Conservation (phyloP, 2,113 vertebrate genomes). For the Corythornis vintsioides region DNA sequence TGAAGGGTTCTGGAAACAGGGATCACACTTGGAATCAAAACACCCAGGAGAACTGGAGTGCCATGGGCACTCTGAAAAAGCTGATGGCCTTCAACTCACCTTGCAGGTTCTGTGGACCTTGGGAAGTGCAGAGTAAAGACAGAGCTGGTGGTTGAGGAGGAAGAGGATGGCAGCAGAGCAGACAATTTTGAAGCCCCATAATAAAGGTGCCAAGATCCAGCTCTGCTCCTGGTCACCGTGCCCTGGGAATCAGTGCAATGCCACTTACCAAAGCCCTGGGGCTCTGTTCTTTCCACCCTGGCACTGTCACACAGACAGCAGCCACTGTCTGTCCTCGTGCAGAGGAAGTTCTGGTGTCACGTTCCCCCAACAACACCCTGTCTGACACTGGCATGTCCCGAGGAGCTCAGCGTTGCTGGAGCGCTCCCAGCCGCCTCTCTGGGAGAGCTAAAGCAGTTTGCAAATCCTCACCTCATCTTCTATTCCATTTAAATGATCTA, state of each 20-base stretch:
- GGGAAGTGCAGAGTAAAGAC: neutral
- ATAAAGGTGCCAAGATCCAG: neutral
- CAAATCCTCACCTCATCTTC: constrained; percentile 63
- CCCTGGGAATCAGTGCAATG: accelerated
- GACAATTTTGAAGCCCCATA: neutral
- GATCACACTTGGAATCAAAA: neutral
- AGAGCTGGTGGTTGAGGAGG: neutral
- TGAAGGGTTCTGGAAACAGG: neutral
- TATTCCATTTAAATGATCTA: constrained; percentile 69
- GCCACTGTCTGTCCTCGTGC: accelerated
- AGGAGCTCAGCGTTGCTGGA: neutral
- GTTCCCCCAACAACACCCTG: neutral
- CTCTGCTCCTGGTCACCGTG: neutral
- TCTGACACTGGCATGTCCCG: neutral
- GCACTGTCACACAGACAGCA: neutral
- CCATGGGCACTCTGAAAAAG: neutral
- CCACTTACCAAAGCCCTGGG: accelerated
- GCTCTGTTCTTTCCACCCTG: neutral
- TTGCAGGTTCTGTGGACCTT: neutral
- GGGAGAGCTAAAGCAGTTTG: neutral
- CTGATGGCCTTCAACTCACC: neutral
- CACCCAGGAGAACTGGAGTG: neutral
- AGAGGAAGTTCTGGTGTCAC: neutral
- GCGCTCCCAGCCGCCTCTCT: neutral
- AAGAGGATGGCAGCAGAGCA: neutral